A percentile compares a stretch with the other conserved stretches of the same genome.
phyloP scores from a whole-genome alignment of 2,797 vertebrate species.

The Euthynnus affinis region DNA sequence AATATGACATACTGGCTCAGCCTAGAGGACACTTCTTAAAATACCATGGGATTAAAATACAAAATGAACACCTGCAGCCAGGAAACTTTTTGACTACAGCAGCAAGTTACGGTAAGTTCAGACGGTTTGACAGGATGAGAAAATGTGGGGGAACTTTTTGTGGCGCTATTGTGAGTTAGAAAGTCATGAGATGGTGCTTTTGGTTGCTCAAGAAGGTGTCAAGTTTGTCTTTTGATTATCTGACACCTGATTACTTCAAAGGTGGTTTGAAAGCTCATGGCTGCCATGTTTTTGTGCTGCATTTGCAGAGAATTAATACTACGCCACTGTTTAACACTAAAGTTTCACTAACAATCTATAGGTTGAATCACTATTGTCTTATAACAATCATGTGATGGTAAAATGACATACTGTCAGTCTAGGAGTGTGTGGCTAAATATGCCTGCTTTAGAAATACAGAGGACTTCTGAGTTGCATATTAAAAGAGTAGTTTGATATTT shows the following conservation, averaged over 20 bases:
- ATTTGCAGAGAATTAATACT: not conserved
- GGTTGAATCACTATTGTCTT: not conserved
- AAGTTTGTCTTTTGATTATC: not conserved
- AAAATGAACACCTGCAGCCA: slow-evolving; percentile 32
- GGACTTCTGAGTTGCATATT: not conserved
- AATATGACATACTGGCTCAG: slow-evolving; percentile 30
- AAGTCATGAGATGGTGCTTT: not conserved
- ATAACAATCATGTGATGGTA: not conserved
- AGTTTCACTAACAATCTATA: not conserved
- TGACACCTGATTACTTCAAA: too few relatives aligned
- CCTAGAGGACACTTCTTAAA: slow-evolving; percentile 32
- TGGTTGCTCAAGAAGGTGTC: not conserved
- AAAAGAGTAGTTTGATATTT: too few relatives aligned
- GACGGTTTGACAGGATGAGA: slow-evolving; percentile 1
- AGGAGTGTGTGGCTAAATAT: not conserved
- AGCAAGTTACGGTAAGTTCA: slow-evolving; percentile 52
- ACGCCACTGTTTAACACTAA: not conserved
- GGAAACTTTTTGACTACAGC: slow-evolving; percentile 36
- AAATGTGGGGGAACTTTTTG: not conserved
- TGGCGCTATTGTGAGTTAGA: too few relatives aligned
- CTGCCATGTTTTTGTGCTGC: not conserved
- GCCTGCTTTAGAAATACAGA: not conserved
- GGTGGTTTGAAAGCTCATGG: not conserved
- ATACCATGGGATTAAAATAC: slow-evolving; percentile 46
- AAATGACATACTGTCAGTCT: not conserved